A percentile compares a stretch with the other conserved stretches of the same genome.
phyloP scores from a whole-genome alignment of 2,113 vertebrate species.

The Psittacara wagleri region DNA sequence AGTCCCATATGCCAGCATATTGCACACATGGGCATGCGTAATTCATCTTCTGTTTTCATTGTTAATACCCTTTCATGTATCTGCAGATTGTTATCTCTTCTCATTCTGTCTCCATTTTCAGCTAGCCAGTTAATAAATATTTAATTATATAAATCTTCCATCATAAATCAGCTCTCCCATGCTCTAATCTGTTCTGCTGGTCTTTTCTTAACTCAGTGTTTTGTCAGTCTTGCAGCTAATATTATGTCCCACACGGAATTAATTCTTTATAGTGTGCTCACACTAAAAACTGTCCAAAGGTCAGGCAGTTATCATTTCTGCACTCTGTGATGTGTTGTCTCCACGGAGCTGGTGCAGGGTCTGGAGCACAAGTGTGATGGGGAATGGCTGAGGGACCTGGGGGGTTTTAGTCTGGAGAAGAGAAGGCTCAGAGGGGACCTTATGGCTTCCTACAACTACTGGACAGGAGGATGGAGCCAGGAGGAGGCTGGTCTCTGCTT shows the following conservation, averaged over 20 bases:
- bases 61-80: neutral
- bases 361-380: too few relatives aligned
- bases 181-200: neutral
- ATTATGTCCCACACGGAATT: neutral
- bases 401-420: too few relatives aligned
- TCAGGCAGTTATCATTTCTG: neutral
- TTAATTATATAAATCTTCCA: constrained; percentile 18
- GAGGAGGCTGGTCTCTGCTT: too few relatives aligned
- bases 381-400: too few relatives aligned
- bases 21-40: neutral
- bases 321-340: rapidly evolving
- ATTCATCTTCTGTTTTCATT: neutral
- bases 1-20: neutral
- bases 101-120: neutral
- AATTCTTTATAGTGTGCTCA: neutral
- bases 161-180: neutral
- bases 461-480: too few relatives aligned
- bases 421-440: too few relatives aligned
- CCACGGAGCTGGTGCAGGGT: neutral
- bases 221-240: constrained; percentile 38
- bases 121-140: constrained; percentile 25
- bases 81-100: neutral
- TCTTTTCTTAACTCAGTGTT: constrained; percentile 13
- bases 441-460: too few relatives aligned
- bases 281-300: neutral